Conservation (phyloP, 1,140 invertebrate genomes). For the Tribolium madens region DNA sequence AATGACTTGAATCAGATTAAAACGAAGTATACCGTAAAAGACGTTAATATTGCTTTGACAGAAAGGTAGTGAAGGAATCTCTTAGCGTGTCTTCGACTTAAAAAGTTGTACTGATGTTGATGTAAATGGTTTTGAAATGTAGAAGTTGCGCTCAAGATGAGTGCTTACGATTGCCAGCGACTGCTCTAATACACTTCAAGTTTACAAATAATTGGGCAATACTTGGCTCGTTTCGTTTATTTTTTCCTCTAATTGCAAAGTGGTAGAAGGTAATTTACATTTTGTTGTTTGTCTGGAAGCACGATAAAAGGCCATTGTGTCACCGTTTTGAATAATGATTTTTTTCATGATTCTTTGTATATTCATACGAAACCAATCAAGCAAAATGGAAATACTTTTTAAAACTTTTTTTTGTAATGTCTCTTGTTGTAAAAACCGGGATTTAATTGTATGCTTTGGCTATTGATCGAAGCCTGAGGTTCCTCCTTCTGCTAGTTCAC, state of each 20-base stretch:
- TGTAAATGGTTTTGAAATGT: conserved; percentile 20
- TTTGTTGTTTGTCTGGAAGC: too few species aligned
- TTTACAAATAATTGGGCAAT: not conserved
- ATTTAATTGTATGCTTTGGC: not conserved
- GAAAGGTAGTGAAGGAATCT: not conserved
- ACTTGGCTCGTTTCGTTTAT: not conserved
- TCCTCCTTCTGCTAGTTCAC: conserved; percentile 3
- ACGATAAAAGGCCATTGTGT: too few species aligned
- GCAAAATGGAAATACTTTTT: too few species aligned
- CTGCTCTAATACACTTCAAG: not conserved
- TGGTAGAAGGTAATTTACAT: too few species aligned
- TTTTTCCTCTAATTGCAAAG: not conserved
- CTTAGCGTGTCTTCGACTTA: conserved; percentile 6
- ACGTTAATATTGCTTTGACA: conserved; percentile 8
- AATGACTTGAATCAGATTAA: conserved; percentile 1
- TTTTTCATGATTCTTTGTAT: too few species aligned
- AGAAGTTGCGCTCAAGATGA: not conserved
- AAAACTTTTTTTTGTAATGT: too few species aligned
- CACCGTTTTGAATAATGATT: too few species aligned
- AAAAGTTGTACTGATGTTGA: conserved; percentile 17
- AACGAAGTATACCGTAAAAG: not conserved
- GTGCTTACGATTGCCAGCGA: not conserved
- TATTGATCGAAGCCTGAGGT: conserved; percentile 14
- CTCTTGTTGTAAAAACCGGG: not conserved
- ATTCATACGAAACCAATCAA: too few species aligned